Conservation (phyloP, 2,888 invertebrate species). For the Lithodes maja region DNA sequence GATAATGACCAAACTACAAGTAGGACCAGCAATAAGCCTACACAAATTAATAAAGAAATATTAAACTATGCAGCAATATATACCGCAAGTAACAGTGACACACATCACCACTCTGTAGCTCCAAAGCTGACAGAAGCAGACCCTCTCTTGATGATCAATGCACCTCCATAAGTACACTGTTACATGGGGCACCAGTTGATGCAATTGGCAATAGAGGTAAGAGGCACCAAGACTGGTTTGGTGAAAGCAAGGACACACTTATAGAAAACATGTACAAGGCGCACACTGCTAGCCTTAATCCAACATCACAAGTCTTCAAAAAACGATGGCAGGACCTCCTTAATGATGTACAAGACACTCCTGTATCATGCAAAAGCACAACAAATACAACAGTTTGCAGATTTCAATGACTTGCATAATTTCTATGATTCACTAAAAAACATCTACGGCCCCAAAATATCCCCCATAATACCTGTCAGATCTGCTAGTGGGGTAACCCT, state of each 20-base stretch:
- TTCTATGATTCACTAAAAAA: constrained; percentile 4
- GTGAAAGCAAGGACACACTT: background rate
- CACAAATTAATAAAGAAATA: no score
- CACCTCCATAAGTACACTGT: no score
- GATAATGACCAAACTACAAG: no score
- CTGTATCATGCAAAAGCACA: background rate
- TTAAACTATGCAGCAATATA: no score
- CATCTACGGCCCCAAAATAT: background rate
- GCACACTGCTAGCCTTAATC: background rate
- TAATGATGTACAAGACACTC: no score
- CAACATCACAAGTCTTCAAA: background rate
- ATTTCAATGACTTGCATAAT: background rate
- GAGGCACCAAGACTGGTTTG: constrained; percentile 15
- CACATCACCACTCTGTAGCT: no score
- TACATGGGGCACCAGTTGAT: background rate
- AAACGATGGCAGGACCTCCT: no score
- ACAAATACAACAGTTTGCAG: constrained; percentile 7
- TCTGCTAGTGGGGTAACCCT: background rate
- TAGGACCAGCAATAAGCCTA: no score
- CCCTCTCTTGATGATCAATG: no score
- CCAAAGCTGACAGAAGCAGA: no score
- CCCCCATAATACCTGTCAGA: background rate
- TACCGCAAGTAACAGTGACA: no score
- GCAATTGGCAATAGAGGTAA: background rate
- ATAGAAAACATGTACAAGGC: background rate